Evolutionary conservation across 2,888 invertebrate species (phyloP), one percentile per base, ranked within the genome.

Genomic region (Drosophila kanekoi): DNA sequence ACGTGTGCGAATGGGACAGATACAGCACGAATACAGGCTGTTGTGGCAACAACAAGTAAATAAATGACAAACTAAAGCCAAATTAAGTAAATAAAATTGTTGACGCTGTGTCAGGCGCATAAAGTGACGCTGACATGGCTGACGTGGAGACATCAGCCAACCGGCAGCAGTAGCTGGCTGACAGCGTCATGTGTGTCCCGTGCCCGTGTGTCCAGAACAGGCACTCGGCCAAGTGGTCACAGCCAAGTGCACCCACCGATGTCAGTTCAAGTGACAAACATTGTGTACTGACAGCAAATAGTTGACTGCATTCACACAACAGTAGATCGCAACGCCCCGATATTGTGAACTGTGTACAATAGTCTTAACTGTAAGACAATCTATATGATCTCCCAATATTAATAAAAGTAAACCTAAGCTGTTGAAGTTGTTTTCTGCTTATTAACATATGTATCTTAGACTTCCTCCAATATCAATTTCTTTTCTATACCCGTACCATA

Each of bases 1-100:
- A n/a, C 9, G 20, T 13, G 18, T 32, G 57, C 14, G 41, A 38
- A 58, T 45, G 53, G 8, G 37, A 47, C 16, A 45, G 37, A 57
- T 54, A 60, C 28, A 49, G 48, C 37, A 20, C 51, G 41, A 40
- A 44, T 32, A 35, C 44, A 49, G 58, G 51, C 65, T 72, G 83
- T 70, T 76, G 79, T 62, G 72, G 77, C 75, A 28, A 28, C 72
- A 81, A 77, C 75, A 86, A 87, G 86, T 86, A 81, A 87, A 85
- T 87, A 86, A 86, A 83, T 86, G 84, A 86, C 88, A 86, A 86
- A 88, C 87, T 84, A 88, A 86, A 88, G 84, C 83, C 87, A 86
- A 86, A 86, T 86, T 88, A 88, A 87, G 88, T 88, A 86, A 84
- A 87, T 88, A 88, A 88, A 88, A 86, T 86, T 86, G 82, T 87